Base-by-base conservation (phyloP, 2,113 vertebrate genomes). In the Psilopsiagon aurifrons region DNA sequence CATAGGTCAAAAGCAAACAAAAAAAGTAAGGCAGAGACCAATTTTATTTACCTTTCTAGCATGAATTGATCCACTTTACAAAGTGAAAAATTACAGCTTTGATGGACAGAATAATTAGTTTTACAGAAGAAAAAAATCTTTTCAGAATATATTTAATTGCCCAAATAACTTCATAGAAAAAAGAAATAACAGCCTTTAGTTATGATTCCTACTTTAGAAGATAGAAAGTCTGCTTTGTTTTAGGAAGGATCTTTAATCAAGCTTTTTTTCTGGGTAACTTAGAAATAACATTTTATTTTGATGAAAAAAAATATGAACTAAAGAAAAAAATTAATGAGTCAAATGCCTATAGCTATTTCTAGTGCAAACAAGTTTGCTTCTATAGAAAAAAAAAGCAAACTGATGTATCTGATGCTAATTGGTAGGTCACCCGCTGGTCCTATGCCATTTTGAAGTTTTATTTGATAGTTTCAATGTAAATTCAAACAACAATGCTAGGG, bases 261-360 rank as follows among this genome's bases (percentile, higher is more conserved):
- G 28, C 16, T 63, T 89, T 83, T 80, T 37, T 28, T 7, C 10
- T 13, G 22, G 5, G 2, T 37, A 83, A 31, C 51, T 71, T 86
- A 59, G n/a, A 86, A 94, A 86, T 69, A 79, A 22, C 19, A 68
- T 66, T 91, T 88, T 74, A 67, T 94, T 95, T 94, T 89, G 37
- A 89, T 94, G 79, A 46, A 83, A 95, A 78, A 94, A 90, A 83
- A 31, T 2, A 88, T 10, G 73, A 0, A 52, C 87, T 95, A 17
- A 82, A 92, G 82, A 33, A 57, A 88, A 86, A 92, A 76, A 11
- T n/a, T 93, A 95, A 95, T 92, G 74, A 94, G 66, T 54, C 47
- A 82, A 82, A 51, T 88, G 77, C 81, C 77, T 74, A 54, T 85
- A 83, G 91, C 66, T 68, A 35, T 87, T 93, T 83, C 73, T 43